Conservation (phyloP, 2,888 invertebrate genomes). For the Cantharis lateralis region DNA sequence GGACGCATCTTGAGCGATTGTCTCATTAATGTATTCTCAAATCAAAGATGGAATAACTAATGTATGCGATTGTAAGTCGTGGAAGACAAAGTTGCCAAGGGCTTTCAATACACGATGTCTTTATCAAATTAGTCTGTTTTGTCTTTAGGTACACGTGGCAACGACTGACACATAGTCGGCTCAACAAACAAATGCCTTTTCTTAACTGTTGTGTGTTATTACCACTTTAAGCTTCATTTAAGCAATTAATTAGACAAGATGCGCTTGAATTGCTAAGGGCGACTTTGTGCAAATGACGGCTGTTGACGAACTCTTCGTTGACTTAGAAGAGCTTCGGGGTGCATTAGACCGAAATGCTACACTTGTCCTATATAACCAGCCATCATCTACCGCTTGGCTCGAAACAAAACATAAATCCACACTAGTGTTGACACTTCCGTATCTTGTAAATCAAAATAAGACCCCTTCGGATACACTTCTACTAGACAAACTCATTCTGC, state of each 20-base stretch:
- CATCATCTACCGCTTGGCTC: constrained; percentile 36
- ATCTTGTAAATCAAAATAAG: constrained; percentile 51
- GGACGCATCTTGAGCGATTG: constrained; percentile 51
- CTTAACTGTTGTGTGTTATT: constrained; percentile 37
- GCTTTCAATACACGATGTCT: constrained; percentile 36
- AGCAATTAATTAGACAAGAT: constrained; percentile 53
- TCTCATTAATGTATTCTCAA: constrained; percentile 55
- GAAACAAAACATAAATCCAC: constrained; percentile 51
- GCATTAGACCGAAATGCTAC: constrained; percentile 38
- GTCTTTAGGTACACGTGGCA: constrained; percentile 34
- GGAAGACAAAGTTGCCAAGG: constrained; percentile 35
- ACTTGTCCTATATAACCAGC: constrained; percentile 33
- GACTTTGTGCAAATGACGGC: constrained; percentile 47
- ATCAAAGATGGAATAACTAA: constrained; percentile 56
- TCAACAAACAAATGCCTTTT: constrained; percentile 18
- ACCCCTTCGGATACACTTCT: constrained; percentile 47
- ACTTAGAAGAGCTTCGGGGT: constrained; percentile 31
- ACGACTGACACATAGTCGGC: constrained; percentile 31
- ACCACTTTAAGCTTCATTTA: constrained; percentile 50
- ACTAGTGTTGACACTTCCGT: constrained; percentile 50
- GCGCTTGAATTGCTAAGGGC: constrained; percentile 46
- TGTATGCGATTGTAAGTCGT: constrained; percentile 49
- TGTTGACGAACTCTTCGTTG: constrained; percentile 32
- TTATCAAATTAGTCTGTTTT: constrained; percentile 41
- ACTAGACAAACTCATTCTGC: constrained; percentile 51